Evolutionary conservation across 2,797 vertebrate genomes (phyloP).

Genomic region (Pogonophryne albipinna): DNA sequence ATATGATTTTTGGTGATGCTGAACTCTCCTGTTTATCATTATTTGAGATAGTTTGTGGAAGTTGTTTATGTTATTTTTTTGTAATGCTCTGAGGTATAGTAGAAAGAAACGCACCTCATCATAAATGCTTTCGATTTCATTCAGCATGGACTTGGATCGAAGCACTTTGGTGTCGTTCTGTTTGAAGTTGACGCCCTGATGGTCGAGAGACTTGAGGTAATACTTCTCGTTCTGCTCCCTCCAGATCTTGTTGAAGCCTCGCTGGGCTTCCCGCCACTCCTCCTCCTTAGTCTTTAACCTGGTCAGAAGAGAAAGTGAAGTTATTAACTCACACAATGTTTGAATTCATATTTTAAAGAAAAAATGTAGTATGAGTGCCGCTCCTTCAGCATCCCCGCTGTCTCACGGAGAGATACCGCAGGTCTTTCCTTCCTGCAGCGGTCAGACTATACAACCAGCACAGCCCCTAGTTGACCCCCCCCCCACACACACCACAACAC

Average conservation of each 20-base stretch:
- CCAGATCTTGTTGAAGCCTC: constrained; percentile 99
- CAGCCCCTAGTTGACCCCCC: no score
- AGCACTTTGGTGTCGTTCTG: constrained; percentile 99
- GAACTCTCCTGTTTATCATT: neutral
- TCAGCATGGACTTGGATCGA: constrained; percentile 97
- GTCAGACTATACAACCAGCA: no score
- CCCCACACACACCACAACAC: no score
- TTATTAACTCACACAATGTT: neutral
- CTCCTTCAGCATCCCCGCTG: no score
- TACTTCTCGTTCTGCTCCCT: constrained; percentile 99
- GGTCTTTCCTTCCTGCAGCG: no score
- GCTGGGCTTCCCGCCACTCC: constrained; percentile 98
- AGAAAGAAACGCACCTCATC: constrained; percentile 89
- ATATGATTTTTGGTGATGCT: no score
- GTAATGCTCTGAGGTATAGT: neutral
- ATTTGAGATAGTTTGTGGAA: neutral
- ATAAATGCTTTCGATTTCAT: constrained; percentile 98
- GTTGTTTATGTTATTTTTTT: neutral
- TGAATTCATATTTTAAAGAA: neutral
- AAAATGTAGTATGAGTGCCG: neutral
- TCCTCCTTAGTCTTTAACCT: constrained; percentile 99
- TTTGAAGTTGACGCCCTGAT: constrained; percentile 99
- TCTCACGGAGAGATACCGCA: no score
- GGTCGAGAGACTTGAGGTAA: constrained; percentile 99
- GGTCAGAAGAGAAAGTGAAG: constrained; percentile 16